These are phyloP conservation scores for Aspiorhynchus laticeps DNA, from an alignment of 2,113 vertebrate genomes.

Conservation along the genomic window DNA sequence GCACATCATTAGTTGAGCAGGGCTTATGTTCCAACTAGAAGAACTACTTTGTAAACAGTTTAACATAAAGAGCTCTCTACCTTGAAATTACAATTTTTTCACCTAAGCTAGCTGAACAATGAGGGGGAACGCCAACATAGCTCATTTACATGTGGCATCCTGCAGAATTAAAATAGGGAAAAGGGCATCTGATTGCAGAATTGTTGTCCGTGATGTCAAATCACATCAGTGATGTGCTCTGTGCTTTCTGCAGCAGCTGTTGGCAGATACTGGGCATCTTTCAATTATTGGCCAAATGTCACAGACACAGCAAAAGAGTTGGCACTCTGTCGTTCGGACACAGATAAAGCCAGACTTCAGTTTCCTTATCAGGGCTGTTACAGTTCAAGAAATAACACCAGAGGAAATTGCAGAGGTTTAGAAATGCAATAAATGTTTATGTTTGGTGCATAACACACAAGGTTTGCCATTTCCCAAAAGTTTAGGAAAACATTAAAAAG, in stretches of 20 bases:
- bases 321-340: constrained; percentile 4
- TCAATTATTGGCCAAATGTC: constrained; percentile 55
- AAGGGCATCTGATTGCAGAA: constrained; percentile 38
- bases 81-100: neutral
- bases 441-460: constrained; percentile 6
- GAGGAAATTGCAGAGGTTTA: constrained; percentile 22
- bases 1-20: neutral
- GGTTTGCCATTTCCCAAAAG: neutral
- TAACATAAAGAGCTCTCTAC: neutral
- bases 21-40: neutral
- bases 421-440: neutral
- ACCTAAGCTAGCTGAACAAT: neutral
- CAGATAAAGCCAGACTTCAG: constrained; percentile 45
- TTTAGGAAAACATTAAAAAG: constrained; percentile 9
- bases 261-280: constrained; percentile 22
- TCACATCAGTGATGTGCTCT: constrained; percentile 22
- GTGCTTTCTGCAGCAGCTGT: constrained; percentile 40
- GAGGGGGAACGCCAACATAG: too few species aligned
- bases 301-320: constrained; percentile 25
- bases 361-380: constrained; percentile 43
- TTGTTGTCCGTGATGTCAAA: neutral
- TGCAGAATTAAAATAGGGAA: constrained; percentile 13
- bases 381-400: constrained; percentile 12
- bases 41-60: neutral
- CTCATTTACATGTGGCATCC: neutral